Base-by-base conservation (phyloP, 2,113 vertebrate species). In the Junco hyemalis region DNA sequence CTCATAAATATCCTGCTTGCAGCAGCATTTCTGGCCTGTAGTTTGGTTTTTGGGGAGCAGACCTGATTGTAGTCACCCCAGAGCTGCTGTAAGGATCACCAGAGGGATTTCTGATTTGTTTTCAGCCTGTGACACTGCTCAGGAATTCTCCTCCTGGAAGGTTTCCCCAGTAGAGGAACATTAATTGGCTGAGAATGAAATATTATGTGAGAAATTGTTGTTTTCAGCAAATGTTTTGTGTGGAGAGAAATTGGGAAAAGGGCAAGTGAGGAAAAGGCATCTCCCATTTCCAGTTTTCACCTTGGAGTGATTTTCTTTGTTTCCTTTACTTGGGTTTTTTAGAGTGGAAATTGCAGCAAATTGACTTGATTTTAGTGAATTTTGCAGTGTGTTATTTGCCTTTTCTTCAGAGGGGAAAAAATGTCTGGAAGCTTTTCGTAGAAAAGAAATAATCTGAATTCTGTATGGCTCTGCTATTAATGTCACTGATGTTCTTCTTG, bases 401-500 rank as follows among this genome's bases (percentile, higher is more conserved):
- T 90, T 82, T 54, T 42, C 57, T 87, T 89, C 56, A 10, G 82
- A 77, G 54, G 14, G 35, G 16, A 40, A 60, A 81, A 48, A 44
- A 14, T 3, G n/a, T 78, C 88, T 77, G 21, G 16, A 15, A 92
- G 88, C 44, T 19, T 92, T 92, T 56, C 72, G 77, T 51, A 36
- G 45, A 24, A 45, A 69, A 90, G 80, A 76, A 66, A 51, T 70
- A 90, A 90, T 88, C 82, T 83, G 57, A 44, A 50, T 94, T 90
- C 86, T 86, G n/a, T 64, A 26, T 64, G 54, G 72, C 80, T 90
- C 69, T 0, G 9, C 81, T 91, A 23, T 86, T 86, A 88, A 70
- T 51, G 76, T 70, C 76, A 38, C 86, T 50, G 80, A 74, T 92
- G 79, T 74, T 90, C 44, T 64, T 90, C 60, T 60, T 83, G 76